Percentiles rank a stretch among this genome's conserved stretches.
Evolutionary conservation across 2,797 vertebrate species (phyloP).

Genomic region (Novumbra hubbsi): DNA sequence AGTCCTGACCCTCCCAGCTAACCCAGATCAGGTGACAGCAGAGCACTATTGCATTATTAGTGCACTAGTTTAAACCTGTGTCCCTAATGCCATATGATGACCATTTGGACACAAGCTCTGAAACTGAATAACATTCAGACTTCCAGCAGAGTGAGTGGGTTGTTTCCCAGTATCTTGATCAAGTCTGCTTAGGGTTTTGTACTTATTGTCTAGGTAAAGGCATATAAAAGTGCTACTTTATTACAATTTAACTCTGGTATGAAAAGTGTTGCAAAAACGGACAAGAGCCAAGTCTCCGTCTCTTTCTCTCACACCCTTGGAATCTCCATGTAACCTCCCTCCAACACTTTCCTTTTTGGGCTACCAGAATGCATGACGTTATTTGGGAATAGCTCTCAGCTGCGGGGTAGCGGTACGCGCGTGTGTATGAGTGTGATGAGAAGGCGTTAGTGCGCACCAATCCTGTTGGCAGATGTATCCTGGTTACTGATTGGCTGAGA

Average conservation of each 20-base stretch:
- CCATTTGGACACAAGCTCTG: background rate
- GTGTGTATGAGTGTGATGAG: slow-evolving; percentile 13
- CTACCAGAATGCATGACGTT: slow-evolving; percentile 80
- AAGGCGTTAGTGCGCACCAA: slow-evolving; percentile 61
- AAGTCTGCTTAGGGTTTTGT: background rate
- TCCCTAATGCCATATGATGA: background rate
- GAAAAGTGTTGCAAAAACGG: slow-evolving; percentile 16
- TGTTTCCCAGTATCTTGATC: background rate
- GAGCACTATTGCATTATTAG: background rate
- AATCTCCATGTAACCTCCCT: slow-evolving; percentile 39
- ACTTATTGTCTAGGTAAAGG: slow-evolving; percentile 21
- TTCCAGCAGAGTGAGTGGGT: background rate
- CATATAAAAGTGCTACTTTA: slow-evolving; percentile 13
- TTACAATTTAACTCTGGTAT: background rate
- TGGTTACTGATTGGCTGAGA: slow-evolving; percentile 69
- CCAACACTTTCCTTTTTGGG: slow-evolving; percentile 78
- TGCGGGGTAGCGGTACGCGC: no score
- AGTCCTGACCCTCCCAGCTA: slow-evolving; percentile 72
- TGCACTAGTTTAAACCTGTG: background rate
- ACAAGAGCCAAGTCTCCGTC: background rate
- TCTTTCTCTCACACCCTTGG: slow-evolving; percentile 5
- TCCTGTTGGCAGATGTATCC: slow-evolving; percentile 51
- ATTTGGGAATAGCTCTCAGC: slow-evolving; percentile 62
- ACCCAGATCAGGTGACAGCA: slow-evolving; percentile 61
- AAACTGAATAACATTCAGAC: background rate